phyloP scores from a whole-genome alignment of 2,113 vertebrate species.

The Pelmatolapia mariae region DNA sequence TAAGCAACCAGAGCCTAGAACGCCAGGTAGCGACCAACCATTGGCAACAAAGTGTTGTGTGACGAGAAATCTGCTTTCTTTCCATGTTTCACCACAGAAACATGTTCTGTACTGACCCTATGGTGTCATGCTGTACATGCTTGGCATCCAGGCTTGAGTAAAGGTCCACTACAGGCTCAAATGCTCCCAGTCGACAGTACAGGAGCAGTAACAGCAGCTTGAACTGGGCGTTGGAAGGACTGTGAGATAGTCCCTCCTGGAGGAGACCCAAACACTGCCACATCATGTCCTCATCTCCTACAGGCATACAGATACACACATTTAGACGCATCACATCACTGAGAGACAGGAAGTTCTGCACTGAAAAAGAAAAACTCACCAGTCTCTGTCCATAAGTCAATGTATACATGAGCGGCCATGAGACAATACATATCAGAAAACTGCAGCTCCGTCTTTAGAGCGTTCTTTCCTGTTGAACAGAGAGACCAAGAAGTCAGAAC shows the following conservation, averaged over 20 bases:
- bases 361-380: conserved; percentile 61
- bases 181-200: conserved; percentile 90
- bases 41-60: neutral
- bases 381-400: conserved; percentile 89
- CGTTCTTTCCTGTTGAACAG: conserved; percentile 74
- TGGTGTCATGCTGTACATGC: conserved; percentile 97
- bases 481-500: neutral
- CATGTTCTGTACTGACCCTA: conserved; percentile 79
- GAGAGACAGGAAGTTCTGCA: neutral
- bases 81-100: neutral
- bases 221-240: conserved; percentile 94
- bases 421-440: conserved; percentile 97
- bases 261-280: conserved; percentile 86
- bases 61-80: neutral
- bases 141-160: conserved; percentile 97
- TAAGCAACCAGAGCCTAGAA: neutral
- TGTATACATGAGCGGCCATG: conserved; percentile 90
- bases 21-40: neutral
- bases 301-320: neutral
- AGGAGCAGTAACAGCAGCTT: conserved; percentile 96
- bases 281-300: conserved; percentile 83
- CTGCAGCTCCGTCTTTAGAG: conserved; percentile 95
- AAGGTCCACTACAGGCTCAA: conserved; percentile 92
- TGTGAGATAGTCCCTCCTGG: conserved; percentile 85
- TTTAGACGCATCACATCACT: neutral